These are phyloP conservation scores for Ptychodera flava DNA, from an alignment of 35 echinoderm and acorn worm species.

Conservation along the genomic window DNA sequence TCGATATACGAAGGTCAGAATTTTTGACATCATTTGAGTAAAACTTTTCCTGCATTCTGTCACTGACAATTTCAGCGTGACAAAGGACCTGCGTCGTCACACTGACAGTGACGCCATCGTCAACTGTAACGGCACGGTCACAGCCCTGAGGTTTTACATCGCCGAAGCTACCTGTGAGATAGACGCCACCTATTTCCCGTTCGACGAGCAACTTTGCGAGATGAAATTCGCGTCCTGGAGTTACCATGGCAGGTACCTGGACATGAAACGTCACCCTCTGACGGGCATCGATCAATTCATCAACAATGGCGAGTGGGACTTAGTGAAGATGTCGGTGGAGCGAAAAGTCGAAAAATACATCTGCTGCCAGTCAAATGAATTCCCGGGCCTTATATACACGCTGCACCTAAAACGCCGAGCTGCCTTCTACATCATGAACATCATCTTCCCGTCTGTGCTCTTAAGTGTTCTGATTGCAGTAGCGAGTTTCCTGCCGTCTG, in stretches of 20 bases:
- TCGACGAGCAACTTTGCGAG: background rate
- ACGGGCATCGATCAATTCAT: background rate
- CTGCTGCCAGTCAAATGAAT: background rate
- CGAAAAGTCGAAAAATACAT: background rate
- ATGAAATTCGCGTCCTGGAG: background rate
- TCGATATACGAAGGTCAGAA: background rate
- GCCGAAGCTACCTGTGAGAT: background rate
- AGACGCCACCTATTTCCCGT: background rate
- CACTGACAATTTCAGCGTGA: background rate
- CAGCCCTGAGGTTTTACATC: background rate
- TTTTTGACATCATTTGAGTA: background rate
- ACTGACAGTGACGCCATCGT: background rate
- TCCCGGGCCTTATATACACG: background rate
- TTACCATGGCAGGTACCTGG: background rate
- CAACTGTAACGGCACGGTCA: background rate
- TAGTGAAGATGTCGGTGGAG: background rate
- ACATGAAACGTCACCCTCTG: background rate
- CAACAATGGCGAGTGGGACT: background rate
- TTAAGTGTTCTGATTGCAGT: background rate
- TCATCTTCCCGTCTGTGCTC: background rate
- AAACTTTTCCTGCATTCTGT: background rate
- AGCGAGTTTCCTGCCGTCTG: background rate
- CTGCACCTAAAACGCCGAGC: background rate
- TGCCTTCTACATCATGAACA: background rate
- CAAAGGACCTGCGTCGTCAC: background rate